Conservation (phyloP, 2,113 vertebrate species). For the Rhea pennata region DNA sequence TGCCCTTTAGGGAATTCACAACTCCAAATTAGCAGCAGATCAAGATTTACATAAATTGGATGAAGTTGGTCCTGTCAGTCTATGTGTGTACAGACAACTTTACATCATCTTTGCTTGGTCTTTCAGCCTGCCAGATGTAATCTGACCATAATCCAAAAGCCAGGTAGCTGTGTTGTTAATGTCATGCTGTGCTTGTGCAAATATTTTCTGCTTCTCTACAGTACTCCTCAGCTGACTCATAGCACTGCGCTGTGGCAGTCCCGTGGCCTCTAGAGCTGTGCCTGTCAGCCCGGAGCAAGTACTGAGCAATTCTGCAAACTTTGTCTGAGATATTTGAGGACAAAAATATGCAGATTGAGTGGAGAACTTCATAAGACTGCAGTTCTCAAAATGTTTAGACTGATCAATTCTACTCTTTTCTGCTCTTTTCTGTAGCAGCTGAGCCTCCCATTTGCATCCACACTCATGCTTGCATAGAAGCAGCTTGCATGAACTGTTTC, state of each 20-base stretch:
- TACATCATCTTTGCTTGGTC: not conserved
- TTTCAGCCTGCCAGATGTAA: not conserved
- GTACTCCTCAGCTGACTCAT: not conserved
- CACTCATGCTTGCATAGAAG: not conserved
- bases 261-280: not conserved
- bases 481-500: not conserved
- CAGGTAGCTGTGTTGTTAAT: not conserved
- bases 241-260: not conserved
- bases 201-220: not conserved
- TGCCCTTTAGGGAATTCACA: not conserved
- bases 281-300: not conserved
- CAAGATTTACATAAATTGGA: not conserved
- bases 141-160: not conserved
- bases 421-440: rapidly evolving
- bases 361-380: not conserved
- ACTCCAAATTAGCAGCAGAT: not conserved
- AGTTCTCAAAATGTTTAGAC: not conserved
- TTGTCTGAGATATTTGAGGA: not conserved
- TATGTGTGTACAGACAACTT: not conserved
- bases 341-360: not conserved
- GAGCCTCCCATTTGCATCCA: not conserved
- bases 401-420: not conserved
- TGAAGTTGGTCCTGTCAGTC: not conserved
- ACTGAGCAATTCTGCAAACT: not conserved
- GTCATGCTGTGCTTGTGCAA: not conserved